These are phyloP conservation scores for Coenobita brevimanus DNA, from an alignment of 1,140 invertebrate genomes.

Conservation along the genomic window DNA sequence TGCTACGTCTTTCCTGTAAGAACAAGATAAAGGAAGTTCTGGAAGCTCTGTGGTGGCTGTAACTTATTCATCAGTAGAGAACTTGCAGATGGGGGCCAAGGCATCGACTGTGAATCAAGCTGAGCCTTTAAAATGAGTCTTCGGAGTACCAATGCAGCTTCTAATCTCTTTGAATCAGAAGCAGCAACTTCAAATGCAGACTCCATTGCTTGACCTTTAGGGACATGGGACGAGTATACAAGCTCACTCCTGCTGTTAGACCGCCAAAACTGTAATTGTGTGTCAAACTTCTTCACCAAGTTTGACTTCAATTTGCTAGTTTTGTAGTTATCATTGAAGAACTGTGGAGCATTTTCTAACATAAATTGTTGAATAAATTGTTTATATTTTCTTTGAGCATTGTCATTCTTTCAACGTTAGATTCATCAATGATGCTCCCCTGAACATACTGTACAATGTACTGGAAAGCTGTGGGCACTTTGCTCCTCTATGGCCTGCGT, in stretches of 20 bases:
- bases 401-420: slow-evolving; percentile 24
- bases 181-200: slow-evolving; percentile 14
- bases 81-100: slow-evolving; percentile 4
- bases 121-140: not conserved
- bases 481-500: not conserved
- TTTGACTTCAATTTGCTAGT: slow-evolving; percentile 9
- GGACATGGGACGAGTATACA: not conserved
- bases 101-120: not conserved
- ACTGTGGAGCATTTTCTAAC: not conserved
- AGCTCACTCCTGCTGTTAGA: slow-evolving; percentile 9
- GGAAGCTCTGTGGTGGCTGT: not conserved
- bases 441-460: not conserved
- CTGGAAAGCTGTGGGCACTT: not conserved
- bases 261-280: slow-evolving; percentile 21
- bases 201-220: not conserved
- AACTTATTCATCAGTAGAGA: not conserved
- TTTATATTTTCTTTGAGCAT: slow-evolving; percentile 30
- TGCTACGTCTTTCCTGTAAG: not conserved
- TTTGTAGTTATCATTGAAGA: not conserved
- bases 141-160: not conserved
- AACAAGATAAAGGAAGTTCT: not conserved
- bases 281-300: slow-evolving; percentile 3
- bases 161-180: not conserved
- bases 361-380: slow-evolving; percentile 33
- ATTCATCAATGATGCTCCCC: slow-evolving; percentile 13